Conservation (phyloP, 2,797 vertebrate genomes). For the Pantherophis vulpinus region DNA sequence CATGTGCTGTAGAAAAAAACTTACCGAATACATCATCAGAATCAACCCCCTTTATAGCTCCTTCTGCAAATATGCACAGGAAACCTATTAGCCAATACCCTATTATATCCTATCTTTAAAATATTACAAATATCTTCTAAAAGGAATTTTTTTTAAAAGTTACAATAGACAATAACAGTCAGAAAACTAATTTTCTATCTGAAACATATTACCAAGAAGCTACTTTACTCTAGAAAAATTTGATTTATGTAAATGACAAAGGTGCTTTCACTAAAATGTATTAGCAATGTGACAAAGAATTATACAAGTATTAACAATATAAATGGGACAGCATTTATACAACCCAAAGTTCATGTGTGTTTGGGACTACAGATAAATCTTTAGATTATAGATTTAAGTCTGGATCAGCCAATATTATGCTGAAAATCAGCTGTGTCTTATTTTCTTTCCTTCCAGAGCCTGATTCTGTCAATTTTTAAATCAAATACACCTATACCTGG, state of each 20-base stretch:
- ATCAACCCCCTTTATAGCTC: conserved; percentile 10
- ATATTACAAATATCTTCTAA: background rate
- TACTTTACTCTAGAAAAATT: background rate
- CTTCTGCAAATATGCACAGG: conserved; percentile 33
- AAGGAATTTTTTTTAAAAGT: background rate
- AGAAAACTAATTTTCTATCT: background rate
- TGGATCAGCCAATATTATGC: background rate
- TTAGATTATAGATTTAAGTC: background rate
- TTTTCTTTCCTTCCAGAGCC: background rate
- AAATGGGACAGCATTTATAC: background rate
- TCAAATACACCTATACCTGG: background rate
- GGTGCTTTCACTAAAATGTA: background rate
- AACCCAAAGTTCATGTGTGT: background rate
- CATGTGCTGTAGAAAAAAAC: background rate
- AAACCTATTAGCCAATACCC: background rate
- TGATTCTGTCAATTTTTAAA: no score
- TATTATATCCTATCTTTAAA: background rate
- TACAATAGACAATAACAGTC: background rate
- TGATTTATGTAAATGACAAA: background rate
- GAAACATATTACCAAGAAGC: background rate
- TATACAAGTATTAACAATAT: background rate
- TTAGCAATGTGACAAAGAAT: background rate
- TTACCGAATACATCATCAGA: conserved; percentile 3
- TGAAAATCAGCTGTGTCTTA: background rate
- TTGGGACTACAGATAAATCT: background rate